phyloP scores from a whole-genome alignment of 1,140 invertebrate species.

The Ladona fulva region DNA sequence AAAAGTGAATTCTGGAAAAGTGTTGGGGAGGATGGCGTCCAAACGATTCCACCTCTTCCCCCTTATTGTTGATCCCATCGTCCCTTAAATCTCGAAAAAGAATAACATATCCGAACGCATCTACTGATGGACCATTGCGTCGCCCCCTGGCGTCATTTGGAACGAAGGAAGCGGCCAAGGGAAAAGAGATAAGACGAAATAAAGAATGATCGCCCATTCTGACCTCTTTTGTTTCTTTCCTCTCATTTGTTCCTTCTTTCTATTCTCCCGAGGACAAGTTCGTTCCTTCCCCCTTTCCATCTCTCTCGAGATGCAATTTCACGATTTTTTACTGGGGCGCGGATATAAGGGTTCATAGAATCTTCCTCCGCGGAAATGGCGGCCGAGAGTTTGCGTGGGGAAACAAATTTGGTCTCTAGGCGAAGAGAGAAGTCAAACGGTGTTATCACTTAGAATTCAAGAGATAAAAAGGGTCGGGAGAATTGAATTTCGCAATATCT shows the following conservation, averaged over 20 bases:
- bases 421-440: neutral
- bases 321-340: neutral
- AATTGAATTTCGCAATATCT: neutral
- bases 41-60: neutral
- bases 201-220: too few species aligned
- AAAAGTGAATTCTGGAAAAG: too few species aligned
- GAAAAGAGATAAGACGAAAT: too few species aligned
- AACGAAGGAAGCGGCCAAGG: too few species aligned
- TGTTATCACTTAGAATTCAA: neutral
- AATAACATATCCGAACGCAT: neutral
- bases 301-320: neutral
- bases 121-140: neutral
- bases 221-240: too few species aligned
- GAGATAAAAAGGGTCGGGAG: neutral
- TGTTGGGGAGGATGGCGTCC: neutral
- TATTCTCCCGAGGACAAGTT: neutral
- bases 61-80: neutral
- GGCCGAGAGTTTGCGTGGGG: neutral
- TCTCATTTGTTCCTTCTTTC: too few species aligned
- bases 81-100: neutral
- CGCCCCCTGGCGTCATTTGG: neutral
- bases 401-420: neutral
- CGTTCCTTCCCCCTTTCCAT: neutral
- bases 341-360: neutral
- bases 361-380: neutral